Conservation (phyloP, 1,140 invertebrate species). For the Drosophila lacteicornis region DNA sequence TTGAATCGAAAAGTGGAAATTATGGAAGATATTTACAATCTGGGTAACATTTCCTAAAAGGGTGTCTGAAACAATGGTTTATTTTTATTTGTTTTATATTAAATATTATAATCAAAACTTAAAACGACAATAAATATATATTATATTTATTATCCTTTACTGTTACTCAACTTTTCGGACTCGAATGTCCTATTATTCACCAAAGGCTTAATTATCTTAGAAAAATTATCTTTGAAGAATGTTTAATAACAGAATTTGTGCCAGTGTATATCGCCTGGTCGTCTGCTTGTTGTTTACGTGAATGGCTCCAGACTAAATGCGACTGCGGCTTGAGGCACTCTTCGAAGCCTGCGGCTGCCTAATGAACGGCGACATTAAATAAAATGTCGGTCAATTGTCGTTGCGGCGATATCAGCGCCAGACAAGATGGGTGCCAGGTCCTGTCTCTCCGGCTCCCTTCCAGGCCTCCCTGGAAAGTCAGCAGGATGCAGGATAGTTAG, state of each 20-base stretch:
- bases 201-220: background rate
- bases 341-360: constrained; percentile 59
- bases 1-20: too few species aligned
- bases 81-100: too few species aligned
- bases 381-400: constrained; percentile 81
- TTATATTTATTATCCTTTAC: too few species aligned
- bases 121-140: too few species aligned
- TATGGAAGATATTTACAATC: too few species aligned
- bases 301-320: constrained; percentile 56
- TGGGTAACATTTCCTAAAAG: too few species aligned
- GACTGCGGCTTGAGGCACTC: constrained; percentile 47
- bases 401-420: constrained; percentile 67
- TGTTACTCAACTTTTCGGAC: background rate
- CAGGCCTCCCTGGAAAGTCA: background rate
- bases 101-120: too few species aligned
- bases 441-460: background rate
- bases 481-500: constrained; percentile 9
- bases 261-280: constrained; percentile 15
- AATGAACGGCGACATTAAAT: constrained; percentile 81
- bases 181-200: background rate
- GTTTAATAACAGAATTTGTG: background rate
- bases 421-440: constrained; percentile 49
- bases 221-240: background rate
- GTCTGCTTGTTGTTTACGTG: constrained; percentile 42
- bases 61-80: too few species aligned